A percentile compares a stretch with the other conserved stretches of the same genome.
Conservation (phyloP, 2,113 vertebrate species). For the Formicarius rufipectus region DNA sequence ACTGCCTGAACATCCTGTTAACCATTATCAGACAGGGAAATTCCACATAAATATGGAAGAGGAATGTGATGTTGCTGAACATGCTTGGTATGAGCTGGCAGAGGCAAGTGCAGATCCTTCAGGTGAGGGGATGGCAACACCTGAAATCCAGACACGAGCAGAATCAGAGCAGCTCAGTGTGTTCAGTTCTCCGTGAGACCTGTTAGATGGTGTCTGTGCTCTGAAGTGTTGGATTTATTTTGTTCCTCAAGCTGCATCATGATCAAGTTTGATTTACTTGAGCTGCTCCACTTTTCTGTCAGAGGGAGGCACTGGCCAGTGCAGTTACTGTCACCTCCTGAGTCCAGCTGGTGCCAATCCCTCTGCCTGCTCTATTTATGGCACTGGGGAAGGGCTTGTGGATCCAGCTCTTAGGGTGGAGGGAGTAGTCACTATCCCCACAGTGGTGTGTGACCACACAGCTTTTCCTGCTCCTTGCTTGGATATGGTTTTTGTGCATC, state of each 20-base stretch:
- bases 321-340: neutral
- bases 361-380: neutral
- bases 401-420: neutral
- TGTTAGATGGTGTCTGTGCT: neutral
- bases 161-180: neutral
- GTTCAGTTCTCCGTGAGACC: neutral
- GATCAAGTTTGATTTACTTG: neutral
- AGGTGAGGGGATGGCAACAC: neutral
- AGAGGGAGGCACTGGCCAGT: neutral
- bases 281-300: neutral
- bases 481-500: neutral
- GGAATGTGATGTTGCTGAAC: neutral
- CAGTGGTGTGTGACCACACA: neutral
- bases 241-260: neutral
- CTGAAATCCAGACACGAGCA: neutral
- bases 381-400: neutral
- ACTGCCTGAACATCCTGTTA: neutral
- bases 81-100: neutral
- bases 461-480: neutral
- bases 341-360: neutral
- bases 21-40: neutral
- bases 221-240: neutral
- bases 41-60: neutral
- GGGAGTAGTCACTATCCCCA: neutral
- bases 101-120: neutral